A percentile compares a stretch with the other conserved stretches of the same genome.
These are phyloP conservation scores for Rhagoletis pomonella DNA, from an alignment of 1,140 invertebrate species.

Conservation along the genomic window DNA sequence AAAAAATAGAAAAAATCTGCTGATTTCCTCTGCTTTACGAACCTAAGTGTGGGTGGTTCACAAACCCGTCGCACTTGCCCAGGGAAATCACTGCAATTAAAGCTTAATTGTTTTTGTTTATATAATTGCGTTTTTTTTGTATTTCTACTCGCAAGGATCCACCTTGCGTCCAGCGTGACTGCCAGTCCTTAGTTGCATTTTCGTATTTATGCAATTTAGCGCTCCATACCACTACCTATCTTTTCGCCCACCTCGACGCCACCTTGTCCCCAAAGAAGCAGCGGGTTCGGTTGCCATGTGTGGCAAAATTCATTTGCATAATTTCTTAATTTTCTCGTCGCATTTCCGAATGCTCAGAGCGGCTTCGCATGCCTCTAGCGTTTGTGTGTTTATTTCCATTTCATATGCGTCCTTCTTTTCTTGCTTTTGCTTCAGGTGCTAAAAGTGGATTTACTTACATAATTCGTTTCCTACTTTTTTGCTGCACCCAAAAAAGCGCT, in stretches of 20 bases:
- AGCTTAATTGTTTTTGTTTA: neutral
- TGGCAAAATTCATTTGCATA: constrained; percentile 47
- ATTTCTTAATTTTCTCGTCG: constrained; percentile 40
- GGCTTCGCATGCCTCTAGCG: neutral
- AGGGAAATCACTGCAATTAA: constrained; percentile 22
- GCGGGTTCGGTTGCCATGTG: neutral
- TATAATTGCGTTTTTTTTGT: neutral
- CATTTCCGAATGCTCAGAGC: neutral
- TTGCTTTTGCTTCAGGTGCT: constrained; percentile 9
- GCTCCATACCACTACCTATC: neutral
- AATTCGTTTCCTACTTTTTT: neutral
- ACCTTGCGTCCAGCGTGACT: neutral
- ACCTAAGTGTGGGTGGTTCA: too few relatives aligned
- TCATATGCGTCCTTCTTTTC: neutral
- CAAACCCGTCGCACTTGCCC: neutral
- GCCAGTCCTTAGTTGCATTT: neutral
- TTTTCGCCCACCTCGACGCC: neutral
- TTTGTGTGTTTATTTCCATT: too few relatives aligned
- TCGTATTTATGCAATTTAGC: neutral
- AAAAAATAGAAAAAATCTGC: neutral
- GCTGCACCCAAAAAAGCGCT: neutral
- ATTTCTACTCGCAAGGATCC: neutral
- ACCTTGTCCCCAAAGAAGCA: neutral
- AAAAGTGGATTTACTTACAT: neutral
- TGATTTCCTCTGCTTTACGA: neutral